These are phyloP conservation scores for Poecilia velifera DNA, from an alignment of 2,797 vertebrate genomes.

Conservation along the genomic window DNA sequence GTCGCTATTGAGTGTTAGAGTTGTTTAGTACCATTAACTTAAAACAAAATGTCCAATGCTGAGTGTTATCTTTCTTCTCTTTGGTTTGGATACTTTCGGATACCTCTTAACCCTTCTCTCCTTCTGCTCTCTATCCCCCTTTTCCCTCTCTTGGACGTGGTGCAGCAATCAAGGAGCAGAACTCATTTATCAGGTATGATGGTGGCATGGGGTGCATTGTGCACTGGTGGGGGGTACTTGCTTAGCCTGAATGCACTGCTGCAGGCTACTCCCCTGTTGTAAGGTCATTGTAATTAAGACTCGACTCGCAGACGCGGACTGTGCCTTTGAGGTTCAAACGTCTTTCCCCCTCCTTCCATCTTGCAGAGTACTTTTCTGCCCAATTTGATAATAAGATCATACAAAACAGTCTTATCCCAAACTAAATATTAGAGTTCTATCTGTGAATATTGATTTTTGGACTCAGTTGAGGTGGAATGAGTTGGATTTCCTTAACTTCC, in stretches of 20 bases:
- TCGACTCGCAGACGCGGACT: constrained; percentile 64
- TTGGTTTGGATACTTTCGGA: neutral
- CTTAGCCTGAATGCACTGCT: constrained; percentile 60
- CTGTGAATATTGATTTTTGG: constrained; percentile 79
- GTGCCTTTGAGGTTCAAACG: constrained; percentile 79
- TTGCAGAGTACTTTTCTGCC: constrained; percentile 66
- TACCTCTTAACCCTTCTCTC: constrained; percentile 7
- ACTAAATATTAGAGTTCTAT: constrained; percentile 71
- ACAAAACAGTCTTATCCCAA: constrained; percentile 64
- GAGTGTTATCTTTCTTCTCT: neutral
- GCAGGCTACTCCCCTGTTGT: constrained; percentile 72
- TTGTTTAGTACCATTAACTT: neutral
- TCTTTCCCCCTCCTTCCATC: constrained; percentile 60
- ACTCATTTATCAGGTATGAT: constrained; percentile 73
- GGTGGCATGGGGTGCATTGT: constrained; percentile 65
- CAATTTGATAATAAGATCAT: constrained; percentile 72
- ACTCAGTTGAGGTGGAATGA: constrained; percentile 70
- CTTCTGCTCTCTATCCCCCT: constrained; percentile 15
- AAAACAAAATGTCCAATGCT: neutral
- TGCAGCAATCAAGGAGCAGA: constrained; percentile 71
- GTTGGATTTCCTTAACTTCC: constrained; percentile 72
- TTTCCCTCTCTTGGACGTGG: constrained; percentile 46
- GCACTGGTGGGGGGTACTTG: constrained; percentile 40
- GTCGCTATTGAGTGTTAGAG: neutral
- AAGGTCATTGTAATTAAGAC: constrained; percentile 83